Conservation (phyloP, 2,113 vertebrate genomes). For the Lagopus muta region DNA sequence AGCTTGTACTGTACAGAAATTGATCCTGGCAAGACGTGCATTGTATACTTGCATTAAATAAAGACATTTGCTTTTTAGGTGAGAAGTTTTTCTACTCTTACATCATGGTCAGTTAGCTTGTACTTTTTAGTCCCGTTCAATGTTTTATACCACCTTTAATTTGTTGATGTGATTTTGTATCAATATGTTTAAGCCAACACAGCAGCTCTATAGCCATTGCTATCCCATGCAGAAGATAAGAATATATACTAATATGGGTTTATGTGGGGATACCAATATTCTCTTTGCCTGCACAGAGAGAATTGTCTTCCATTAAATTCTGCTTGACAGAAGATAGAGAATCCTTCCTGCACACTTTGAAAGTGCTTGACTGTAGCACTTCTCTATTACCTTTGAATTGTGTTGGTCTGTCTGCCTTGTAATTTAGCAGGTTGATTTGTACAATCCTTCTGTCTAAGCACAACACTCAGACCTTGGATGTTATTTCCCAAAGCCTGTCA, state of each 20-base stretch:
- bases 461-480: not conserved
- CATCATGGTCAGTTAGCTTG: not conserved
- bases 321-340: not conserved
- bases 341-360: not conserved
- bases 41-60: not conserved
- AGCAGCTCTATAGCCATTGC: not conserved
- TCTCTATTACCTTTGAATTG: not conserved
- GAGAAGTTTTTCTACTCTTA: not conserved
- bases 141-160: not conserved
- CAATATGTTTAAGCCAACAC: not conserved
- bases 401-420: not conserved
- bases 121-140: not conserved
- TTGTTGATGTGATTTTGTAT: not conserved
- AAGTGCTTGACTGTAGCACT: not conserved
- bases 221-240: not conserved
- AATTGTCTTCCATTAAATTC: not conserved
- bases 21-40: not conserved
- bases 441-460: not conserved
- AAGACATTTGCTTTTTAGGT: not conserved
- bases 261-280: not conserved
- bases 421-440: not conserved
- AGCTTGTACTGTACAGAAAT: not conserved
- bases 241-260: not conserved
- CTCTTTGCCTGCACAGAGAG: not conserved
- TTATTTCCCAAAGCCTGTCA: not conserved